Conservation (phyloP, 2,797 vertebrate species). For the Carduelis carduelis region DNA sequence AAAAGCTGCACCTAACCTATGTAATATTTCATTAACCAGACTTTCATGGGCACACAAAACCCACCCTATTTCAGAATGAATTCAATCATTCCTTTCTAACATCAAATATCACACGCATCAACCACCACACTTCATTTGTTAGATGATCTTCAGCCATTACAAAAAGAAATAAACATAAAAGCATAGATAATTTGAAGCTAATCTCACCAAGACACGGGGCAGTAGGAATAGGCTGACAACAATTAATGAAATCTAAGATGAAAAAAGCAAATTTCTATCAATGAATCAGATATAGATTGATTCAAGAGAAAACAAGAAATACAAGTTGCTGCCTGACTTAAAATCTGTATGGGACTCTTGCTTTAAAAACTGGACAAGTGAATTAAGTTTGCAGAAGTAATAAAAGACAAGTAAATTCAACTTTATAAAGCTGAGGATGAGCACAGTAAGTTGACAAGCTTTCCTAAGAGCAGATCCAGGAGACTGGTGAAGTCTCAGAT, state of each 20-base stretch:
- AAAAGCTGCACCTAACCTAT: conserved; percentile 12
- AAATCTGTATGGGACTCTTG: not conserved
- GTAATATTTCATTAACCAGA: conserved; percentile 4
- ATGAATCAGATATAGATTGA: not conserved
- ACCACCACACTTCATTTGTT: not conserved
- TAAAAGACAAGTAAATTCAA: not conserved
- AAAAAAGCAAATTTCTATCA: not conserved
- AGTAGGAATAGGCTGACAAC: not conserved
- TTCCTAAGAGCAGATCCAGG: not conserved
- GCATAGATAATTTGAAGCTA: not conserved
- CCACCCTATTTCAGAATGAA: not conserved
- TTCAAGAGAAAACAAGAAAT: not conserved
- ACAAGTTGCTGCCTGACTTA: not conserved
- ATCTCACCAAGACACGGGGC: not conserved
- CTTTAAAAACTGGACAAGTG: not conserved
- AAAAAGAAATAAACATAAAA: not conserved
- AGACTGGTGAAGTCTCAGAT: not conserved
- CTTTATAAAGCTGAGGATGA: not conserved
- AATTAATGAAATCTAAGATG: not conserved
- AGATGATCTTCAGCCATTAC: not conserved
- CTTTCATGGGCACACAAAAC: not conserved
- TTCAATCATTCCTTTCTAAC: not conserved
- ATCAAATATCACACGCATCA: not conserved
- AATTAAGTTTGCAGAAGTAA: not conserved
- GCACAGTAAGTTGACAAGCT: not conserved